Base-by-base conservation (phyloP, 2,797 vertebrate species). In the Poeciliopsis infans region DNA sequence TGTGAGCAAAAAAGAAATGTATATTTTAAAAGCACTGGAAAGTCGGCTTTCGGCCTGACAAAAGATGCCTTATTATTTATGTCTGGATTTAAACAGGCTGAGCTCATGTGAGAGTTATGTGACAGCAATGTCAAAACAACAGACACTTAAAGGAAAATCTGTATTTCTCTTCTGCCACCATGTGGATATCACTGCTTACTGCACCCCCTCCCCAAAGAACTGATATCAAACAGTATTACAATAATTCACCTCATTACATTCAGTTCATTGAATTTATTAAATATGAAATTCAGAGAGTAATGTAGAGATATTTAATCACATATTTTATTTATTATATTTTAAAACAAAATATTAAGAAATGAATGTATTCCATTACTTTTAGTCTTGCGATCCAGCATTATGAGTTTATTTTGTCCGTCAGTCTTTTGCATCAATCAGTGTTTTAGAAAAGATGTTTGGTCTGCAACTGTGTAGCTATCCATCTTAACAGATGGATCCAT, bases 151-250 rank as follows among this genome's bases (percentile, higher is more conserved):
- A 79, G 46, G 51, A 10, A 57, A 77, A 87, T 82, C 61, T 70
- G 72, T 90, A 91, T 88, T 91, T 93, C 89, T 80, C 85, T 86
- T 74, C 90, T 94, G 92, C 92, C 94, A 92, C 93, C 92, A 68
- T 86, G 91, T 95, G 95, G 94, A 43, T 72, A 76, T 20, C 53
- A 57, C 1, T 23, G 68, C 80, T 82, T 64, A 92, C 51, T 92
- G 87, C 91, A 90, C 82, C 84, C 43, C 43, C 73, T 10, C 49
- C 7, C 49, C 49, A 83, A 79, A 76, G 47, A 23, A 25, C 53
- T 49, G 51, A 51, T 46, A 18, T 79, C 51, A 25, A 51, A 15
- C 61, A 64, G 8, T n/a, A n/a, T 8, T 45, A 69, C 39, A 5
- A 69, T 25, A 69, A 45, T 69, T 15, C 12, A 69, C 2, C 13